Conservation (phyloP, 2,113 vertebrate genomes). For the Thomomys bottae region DNA sequence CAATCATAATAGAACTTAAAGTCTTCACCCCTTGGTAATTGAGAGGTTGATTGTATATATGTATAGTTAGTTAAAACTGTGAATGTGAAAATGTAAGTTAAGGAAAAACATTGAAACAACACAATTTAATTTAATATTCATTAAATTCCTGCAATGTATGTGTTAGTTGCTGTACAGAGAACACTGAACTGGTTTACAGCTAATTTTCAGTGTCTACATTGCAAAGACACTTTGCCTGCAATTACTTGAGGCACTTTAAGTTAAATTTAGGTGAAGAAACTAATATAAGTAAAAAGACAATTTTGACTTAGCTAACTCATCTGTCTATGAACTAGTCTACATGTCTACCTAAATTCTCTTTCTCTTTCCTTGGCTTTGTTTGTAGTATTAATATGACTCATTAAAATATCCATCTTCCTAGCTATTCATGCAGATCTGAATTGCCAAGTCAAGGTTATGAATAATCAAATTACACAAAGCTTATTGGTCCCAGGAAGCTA, state of each 20-base stretch:
- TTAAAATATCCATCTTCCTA: background rate
- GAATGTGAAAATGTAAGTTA: slow-evolving; percentile 69
- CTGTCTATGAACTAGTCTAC: background rate
- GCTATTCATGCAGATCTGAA: background rate
- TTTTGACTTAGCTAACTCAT: slow-evolving; percentile 25
- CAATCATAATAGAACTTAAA: slow-evolving; percentile 1
- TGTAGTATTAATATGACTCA: background rate
- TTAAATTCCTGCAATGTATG: slow-evolving; percentile 59
- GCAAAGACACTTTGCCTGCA: slow-evolving; percentile 58
- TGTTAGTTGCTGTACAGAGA: slow-evolving; percentile 71
- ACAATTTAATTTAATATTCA: slow-evolving; percentile 76
- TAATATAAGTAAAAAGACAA: background rate
- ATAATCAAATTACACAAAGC: background rate
- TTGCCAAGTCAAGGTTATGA: background rate
- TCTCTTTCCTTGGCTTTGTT: slow-evolving; percentile 1
- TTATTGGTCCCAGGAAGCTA: background rate
- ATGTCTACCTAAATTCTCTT: background rate
- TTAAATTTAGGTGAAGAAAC: slow-evolving; percentile 38
- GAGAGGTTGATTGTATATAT: slow-evolving; percentile 59
- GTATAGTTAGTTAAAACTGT: slow-evolving; percentile 66
- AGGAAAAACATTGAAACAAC: slow-evolving; percentile 66
- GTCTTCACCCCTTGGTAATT: slow-evolving; percentile 49
- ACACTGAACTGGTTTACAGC: slow-evolving; percentile 61
- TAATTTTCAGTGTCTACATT: slow-evolving; percentile 54
- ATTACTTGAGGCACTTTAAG: slow-evolving; percentile 56